Conservation (phyloP, 2,888 invertebrate genomes). For the Microplitis manilae region DNA sequence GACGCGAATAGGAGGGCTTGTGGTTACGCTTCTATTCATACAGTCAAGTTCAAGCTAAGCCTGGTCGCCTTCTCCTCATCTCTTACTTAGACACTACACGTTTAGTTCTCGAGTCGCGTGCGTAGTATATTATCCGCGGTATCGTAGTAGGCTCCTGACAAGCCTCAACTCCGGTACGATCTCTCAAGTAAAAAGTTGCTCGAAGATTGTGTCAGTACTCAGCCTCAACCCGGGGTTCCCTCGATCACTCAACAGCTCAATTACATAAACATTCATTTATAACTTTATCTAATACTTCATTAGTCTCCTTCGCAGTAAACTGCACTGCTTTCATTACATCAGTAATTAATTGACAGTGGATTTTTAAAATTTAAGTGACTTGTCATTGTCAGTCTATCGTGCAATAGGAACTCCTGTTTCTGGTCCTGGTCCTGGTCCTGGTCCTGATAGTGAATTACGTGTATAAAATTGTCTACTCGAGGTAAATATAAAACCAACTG, state of each 20-base stretch:
- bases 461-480: too few relatives aligned
- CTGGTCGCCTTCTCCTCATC: not conserved
- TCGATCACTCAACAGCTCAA: not conserved
- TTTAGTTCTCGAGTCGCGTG: not conserved
- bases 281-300: not conserved
- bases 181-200: too few relatives aligned
- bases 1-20: not conserved
- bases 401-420: too few relatives aligned
- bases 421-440: too few relatives aligned
- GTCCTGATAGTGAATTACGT: too few relatives aligned
- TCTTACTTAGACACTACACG: not conserved
- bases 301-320: not conserved
- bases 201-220: too few relatives aligned
- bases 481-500: too few relatives aligned
- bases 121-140: not conserved
- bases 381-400: too few relatives aligned
- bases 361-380: too few relatives aligned
- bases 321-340: not conserved
- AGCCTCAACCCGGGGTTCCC: not conserved
- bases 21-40: not conserved
- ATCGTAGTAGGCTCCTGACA: not conserved
- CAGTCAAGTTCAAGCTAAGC: constrained; percentile 30
- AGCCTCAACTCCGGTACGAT: not conserved
- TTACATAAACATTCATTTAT: not conserved
- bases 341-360: too few relatives aligned